Conservation (phyloP, 2,888 invertebrate species). For the Phortica okadai region DNA sequence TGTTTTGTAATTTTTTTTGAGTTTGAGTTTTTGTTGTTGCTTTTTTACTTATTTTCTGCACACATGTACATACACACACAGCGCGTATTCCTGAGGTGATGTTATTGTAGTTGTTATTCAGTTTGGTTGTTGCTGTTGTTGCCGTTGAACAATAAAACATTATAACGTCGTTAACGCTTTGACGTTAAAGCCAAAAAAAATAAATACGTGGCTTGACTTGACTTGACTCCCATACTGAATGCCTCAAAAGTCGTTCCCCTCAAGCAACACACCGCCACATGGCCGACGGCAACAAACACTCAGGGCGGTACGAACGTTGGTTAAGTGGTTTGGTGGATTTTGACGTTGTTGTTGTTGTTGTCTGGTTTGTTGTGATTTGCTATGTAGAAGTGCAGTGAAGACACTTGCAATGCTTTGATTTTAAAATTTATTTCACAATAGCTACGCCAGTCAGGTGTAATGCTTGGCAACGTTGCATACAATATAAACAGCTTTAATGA, state of each 20-base stretch:
- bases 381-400: neutral
- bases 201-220: neutral
- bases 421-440: conserved; percentile 16
- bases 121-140: neutral
- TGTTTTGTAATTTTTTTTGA: neutral
- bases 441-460: neutral
- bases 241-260: neutral
- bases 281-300: conserved; percentile 17
- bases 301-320: neutral
- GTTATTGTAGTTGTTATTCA: neutral
- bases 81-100: neutral
- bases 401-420: neutral
- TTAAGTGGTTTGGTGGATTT: conserved; percentile 16
- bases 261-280: neutral
- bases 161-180: conserved; percentile 50
- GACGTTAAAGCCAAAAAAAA: conserved; percentile 31
- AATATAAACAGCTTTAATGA: neutral
- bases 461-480: neutral
- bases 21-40: conserved; percentile 6
- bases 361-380: neutral
- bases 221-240: neutral
- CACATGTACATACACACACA: neutral
- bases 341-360: neutral
- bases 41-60: conserved; percentile 11
- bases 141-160: conserved; percentile 44